Evolutionary conservation across 2,797 vertebrate species (phyloP).

Genomic region (Helostoma temminkii): DNA sequence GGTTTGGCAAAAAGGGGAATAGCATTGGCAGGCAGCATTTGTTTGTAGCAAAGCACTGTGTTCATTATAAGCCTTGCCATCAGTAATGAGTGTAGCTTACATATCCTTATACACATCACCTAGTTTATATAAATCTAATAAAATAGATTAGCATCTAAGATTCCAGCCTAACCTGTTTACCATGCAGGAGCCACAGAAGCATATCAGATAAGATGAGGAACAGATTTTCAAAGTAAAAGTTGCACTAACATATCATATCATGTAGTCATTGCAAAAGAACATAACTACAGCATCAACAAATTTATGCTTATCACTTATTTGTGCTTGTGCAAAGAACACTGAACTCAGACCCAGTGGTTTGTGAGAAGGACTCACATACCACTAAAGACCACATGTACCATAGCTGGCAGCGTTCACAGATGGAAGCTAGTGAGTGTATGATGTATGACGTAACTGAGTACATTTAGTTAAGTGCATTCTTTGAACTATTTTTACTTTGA

Average conservation of each 20-base stretch:
- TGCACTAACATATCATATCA: too few relatives aligned
- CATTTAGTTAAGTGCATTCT: too few relatives aligned
- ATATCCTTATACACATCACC: background rate
- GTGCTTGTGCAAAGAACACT: too few relatives aligned
- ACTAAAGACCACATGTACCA: background rate
- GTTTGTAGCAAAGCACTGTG: constrained; percentile 2
- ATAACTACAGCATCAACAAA: background rate
- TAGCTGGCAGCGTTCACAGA: background rate
- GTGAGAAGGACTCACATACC: background rate
- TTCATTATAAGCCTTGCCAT: constrained; percentile 7
- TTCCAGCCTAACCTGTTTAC: constrained; percentile 1
- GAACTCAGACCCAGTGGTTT: too few relatives aligned
- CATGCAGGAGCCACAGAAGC: background rate
- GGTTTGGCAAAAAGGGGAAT: background rate
- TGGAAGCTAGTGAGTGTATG: too few relatives aligned
- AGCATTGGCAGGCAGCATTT: background rate
- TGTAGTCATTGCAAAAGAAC: background rate
- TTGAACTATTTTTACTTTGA: too few relatives aligned
- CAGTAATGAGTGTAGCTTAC: background rate
- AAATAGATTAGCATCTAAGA: background rate
- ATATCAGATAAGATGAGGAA: background rate
- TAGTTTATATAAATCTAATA: background rate
- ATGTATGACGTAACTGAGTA: too few relatives aligned
- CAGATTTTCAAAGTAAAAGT: background rate
- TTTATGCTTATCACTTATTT: background rate